Evolutionary conservation across 2,888 invertebrate genomes (phyloP), one percentile per base, ranked within the genome.

Genomic region (Erannis defoliaria): DNA sequence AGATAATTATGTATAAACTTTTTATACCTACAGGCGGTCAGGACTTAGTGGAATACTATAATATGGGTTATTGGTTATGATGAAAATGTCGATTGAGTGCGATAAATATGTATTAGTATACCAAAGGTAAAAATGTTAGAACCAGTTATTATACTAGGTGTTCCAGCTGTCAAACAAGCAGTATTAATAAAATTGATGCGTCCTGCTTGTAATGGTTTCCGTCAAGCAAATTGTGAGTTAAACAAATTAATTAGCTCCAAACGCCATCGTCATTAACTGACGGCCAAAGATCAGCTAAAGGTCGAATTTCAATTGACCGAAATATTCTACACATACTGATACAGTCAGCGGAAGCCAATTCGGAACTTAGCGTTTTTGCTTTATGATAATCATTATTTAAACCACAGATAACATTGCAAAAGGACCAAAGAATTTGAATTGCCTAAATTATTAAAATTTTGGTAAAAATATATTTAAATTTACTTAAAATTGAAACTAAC

Each of bases 121-220:
- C 16, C 5, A 9, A n/a, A 29, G 31, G n/a, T 46, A 40, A 31
- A 31, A 19, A n/a, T 8, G 12, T 18, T 16, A 23, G 66, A 74
- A 73, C 78, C 50, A 16, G 76, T 72, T 74, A 50, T 53, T 70
- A 62, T 68, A 65, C 72, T 73, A 68, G 49, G 51, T 64, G 58
- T 54, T 63, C 54, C 42, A 66, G 57, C 74, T 78, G 80, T 81
- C 81, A 75, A 71, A 74, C 60, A 69, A 61, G 76, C 68, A 62
- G 80, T 84, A 81, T 84, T 51, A 82, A 67, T 60, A 64, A 70
- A 75, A 65, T 85, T 85, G 86, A 88, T 86, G 76, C 71, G 75
- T 88, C 86, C 88, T 84, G 84, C 62, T 58, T 42, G 19, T 76
- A 78, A 85, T 78, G 73, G 78, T 77, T 84, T 87, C 86, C 86